These are phyloP conservation scores for Drosophila glabriapex DNA, from an alignment of 2,888 invertebrate genomes.

Conservation along the genomic window DNA sequence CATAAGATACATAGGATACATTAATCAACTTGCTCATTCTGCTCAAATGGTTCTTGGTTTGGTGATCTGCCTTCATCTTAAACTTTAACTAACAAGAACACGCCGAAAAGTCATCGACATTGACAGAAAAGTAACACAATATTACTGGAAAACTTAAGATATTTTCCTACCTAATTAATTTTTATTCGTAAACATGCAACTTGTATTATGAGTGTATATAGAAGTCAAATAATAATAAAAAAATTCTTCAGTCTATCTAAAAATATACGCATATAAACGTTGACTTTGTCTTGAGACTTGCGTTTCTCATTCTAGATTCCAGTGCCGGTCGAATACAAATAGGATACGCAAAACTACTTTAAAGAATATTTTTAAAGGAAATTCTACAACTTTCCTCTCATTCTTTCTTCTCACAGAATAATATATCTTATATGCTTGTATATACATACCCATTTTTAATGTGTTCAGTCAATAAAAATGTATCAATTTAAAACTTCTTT, in stretches of 20 bases:
- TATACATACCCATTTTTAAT: neutral
- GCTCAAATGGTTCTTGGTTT: no score
- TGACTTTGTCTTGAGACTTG: neutral
- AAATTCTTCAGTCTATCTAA: slow-evolving; percentile 48
- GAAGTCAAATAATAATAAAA: slow-evolving; percentile 25
- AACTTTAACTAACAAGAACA: no score
- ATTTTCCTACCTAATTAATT: neutral
- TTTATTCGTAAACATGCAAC: slow-evolving; percentile 2
- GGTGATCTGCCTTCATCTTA: no score
- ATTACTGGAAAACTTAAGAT: neutral
- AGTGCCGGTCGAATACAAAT: neutral
- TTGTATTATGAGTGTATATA: slow-evolving; percentile 29
- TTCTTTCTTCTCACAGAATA: neutral
- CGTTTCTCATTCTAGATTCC: neutral
- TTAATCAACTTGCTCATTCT: no score
- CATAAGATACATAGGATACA: no score
- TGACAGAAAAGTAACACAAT: neutral
- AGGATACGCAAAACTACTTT: neutral
- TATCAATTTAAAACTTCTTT: neutral
- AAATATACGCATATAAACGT: slow-evolving; percentile 53
- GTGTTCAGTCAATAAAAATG: neutral
- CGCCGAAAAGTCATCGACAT: no score
- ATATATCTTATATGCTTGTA: neutral
- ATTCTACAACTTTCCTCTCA: neutral
- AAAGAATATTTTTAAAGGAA: neutral